These are phyloP conservation scores for Chaetoderma sp. DNA, from an alignment of 2,888 invertebrate genomes.

Conservation along the genomic window DNA sequence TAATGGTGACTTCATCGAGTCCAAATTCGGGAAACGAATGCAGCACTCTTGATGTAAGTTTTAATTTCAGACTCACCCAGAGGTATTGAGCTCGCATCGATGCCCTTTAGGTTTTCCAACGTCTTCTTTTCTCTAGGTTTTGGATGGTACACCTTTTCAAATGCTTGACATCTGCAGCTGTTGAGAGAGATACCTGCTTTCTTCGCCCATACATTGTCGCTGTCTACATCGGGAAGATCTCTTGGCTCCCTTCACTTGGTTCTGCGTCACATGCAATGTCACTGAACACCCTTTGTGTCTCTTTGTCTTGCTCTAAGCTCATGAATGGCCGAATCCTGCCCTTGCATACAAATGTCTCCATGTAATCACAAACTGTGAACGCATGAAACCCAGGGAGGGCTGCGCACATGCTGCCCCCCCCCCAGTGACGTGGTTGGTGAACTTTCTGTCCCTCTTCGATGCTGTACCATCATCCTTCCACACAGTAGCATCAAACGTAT, in stretches of 20 bases:
- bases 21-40: conserved; percentile 15
- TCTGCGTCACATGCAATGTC: too few species aligned
- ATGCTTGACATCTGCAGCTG: background rate
- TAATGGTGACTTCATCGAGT: background rate
- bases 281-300: too few species aligned
- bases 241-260: background rate
- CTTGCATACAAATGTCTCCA: background rate
- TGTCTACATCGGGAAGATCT: background rate
- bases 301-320: background rate
- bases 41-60: conserved; percentile 2
- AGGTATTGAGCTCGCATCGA: conserved; percentile 9
- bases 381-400: background rate
- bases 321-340: background rate
- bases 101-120: conserved; percentile 6
- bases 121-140: background rate
- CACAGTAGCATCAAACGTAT: background rate
- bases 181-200: background rate
- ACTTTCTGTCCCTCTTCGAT: background rate
- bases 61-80: conserved; percentile 1
- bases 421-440: background rate
- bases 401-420: background rate
- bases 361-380: background rate
- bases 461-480: conserved; percentile 6
- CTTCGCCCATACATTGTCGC: conserved; percentile 12
- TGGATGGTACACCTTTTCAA: conserved; percentile 4